A percentile compares a stretch with the other conserved stretches of the same genome.
These are phyloP conservation scores for Zaprionus lachaisei DNA, from an alignment of 1,140 invertebrate species.

Conservation along the genomic window DNA sequence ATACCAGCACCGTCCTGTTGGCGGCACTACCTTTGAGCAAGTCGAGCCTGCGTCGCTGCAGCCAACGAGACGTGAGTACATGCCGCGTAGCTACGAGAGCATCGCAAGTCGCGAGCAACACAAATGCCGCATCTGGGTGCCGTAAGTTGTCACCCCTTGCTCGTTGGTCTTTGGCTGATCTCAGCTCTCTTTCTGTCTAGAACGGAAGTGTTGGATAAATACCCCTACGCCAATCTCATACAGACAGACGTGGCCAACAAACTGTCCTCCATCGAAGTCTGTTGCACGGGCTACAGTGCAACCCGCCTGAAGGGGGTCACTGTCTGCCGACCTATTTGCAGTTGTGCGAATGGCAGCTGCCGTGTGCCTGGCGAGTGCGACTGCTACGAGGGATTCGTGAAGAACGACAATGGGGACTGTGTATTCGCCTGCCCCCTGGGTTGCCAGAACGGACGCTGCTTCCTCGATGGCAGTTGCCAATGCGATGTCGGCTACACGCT, in stretches of 20 bases:
- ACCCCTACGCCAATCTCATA: conserved; percentile 41
- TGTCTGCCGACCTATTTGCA: conserved; percentile 86
- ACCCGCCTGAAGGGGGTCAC: conserved; percentile 80
- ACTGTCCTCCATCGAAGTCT: conserved; percentile 73
- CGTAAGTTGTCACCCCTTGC: conserved; percentile 56
- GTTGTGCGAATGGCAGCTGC: conserved; percentile 87
- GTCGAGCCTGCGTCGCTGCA: background rate
- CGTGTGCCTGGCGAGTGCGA: conserved; percentile 86
- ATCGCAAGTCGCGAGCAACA: conserved; percentile 32
- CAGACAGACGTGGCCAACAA: conserved; percentile 61
- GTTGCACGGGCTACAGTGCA: conserved; percentile 87
- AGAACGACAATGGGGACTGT: conserved; percentile 80
- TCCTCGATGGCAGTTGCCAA: conserved; percentile 85
- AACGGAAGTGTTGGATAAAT: conserved; percentile 58
- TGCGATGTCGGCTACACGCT: conserved; percentile 88
- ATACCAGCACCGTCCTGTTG: conserved; percentile 44
- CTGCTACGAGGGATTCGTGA: conserved; percentile 86
- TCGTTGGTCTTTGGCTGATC: background rate
- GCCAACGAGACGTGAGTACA: conserved; percentile 49
- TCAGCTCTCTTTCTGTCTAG: conserved; percentile 26
- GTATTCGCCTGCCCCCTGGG: conserved; percentile 76
- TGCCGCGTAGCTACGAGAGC: conserved; percentile 56
- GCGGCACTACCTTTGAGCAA: conserved; percentile 20
- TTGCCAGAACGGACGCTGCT: conserved; percentile 85
- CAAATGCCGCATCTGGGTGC: conserved; percentile 75